phyloP scores from a whole-genome alignment of 2,113 vertebrate genomes.

The Pristiophorus japonicus region DNA sequence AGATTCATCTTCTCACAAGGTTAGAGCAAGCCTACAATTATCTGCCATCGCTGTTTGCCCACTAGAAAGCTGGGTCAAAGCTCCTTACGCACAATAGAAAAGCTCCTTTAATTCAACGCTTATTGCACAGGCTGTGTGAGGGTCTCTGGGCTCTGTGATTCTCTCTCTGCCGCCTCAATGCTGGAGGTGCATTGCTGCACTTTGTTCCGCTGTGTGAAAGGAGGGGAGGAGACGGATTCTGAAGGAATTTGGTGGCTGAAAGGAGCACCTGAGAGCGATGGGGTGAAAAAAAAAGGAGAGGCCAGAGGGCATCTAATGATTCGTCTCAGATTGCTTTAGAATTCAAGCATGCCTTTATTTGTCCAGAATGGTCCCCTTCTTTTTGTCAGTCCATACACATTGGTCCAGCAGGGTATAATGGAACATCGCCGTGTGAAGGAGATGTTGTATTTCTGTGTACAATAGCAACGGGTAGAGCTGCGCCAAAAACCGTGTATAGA shows the following conservation, averaged over 20 bases:
- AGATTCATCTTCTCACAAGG: not conserved
- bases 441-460: not conserved
- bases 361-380: not conserved
- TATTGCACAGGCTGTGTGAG: not conserved
- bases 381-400: not conserved
- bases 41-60: constrained; percentile 5
- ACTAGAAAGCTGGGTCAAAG: constrained; percentile 2
- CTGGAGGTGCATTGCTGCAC: not conserved
- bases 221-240: not conserved
- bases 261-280: not conserved
- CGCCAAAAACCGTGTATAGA: not conserved
- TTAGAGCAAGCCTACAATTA: not conserved
- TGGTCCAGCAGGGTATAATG: not conserved
- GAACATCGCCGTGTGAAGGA: not conserved
- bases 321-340: constrained; percentile 3
- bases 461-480: not conserved
- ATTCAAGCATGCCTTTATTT: not conserved
- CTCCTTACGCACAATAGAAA: not conserved
- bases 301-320: not conserved
- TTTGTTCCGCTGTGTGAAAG: not conserved
- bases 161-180: not conserved
- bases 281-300: not conserved
- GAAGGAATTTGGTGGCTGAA: not conserved
- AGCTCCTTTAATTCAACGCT: not conserved
- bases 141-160: not conserved